These are phyloP conservation scores for Leptatherina wallacei DNA, from an alignment of 2,797 vertebrate genomes.

Conservation along the genomic window DNA sequence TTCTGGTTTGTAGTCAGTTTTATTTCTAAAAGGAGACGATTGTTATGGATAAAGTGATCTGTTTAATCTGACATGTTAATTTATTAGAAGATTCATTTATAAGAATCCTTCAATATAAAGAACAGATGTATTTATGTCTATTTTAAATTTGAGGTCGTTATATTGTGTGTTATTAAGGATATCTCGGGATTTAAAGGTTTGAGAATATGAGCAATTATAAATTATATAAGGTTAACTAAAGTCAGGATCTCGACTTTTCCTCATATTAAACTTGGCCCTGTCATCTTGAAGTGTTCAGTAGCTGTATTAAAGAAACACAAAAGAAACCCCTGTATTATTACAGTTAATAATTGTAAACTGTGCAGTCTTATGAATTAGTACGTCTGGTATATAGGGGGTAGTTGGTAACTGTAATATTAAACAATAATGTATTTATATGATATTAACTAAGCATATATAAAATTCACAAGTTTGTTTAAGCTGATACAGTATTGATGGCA, in stretches of 20 bases:
- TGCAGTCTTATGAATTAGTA: not conserved
- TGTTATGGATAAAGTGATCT: not conserved
- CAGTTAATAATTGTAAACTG: not conserved
- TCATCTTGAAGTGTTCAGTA: not conserved
- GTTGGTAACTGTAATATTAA: not conserved
- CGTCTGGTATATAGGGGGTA: not conserved
- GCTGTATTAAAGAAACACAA: no score
- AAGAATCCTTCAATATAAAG: no score
- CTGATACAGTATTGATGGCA: not conserved
- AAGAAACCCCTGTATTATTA: not conserved
- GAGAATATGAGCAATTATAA: not conserved
- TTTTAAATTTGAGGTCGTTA: not conserved
- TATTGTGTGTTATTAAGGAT: not conserved
- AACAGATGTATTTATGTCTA: no score
- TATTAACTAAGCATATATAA: not conserved
- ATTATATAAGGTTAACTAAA: not conserved
- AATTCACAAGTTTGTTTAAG: not conserved
- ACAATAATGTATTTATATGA: not conserved
- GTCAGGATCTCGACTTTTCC: no score
- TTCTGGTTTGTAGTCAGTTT: conserved; percentile 49
- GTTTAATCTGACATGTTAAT: not conserved
- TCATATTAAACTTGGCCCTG: not conserved
- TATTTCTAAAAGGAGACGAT: not conserved
- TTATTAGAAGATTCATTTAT: no score
- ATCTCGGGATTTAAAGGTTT: not conserved